Evolutionary conservation across 2,797 vertebrate species (phyloP).

Genomic region (Phalanger gymnotis): DNA sequence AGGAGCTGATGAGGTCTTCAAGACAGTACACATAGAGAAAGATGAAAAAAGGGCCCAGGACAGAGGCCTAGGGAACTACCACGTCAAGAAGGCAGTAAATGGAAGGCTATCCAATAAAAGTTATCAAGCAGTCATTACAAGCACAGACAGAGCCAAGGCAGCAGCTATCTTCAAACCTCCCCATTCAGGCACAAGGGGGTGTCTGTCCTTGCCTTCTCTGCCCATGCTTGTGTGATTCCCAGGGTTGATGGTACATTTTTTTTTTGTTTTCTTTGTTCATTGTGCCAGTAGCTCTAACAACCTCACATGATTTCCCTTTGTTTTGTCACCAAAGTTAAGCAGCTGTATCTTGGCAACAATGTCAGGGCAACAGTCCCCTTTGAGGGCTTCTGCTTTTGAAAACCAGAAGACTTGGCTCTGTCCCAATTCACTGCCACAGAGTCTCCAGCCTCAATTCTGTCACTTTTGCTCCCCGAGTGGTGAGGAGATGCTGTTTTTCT

Average conservation of each 20-base stretch:
- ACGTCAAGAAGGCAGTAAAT: background rate
- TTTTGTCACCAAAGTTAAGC: slow-evolving; percentile 49
- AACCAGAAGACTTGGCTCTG: background rate
- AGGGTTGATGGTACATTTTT: fast-evolving
- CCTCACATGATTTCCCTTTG: slow-evolving; percentile 43
- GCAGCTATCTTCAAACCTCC: background rate
- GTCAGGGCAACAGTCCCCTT: background rate
- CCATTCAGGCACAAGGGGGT: background rate
- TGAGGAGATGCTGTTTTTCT: background rate
- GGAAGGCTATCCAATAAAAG: background rate
- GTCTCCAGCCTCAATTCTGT: background rate
- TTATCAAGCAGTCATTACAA: background rate
- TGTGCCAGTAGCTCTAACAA: slow-evolving; percentile 48
- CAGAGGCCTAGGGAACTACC: background rate
- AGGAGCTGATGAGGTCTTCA: background rate
- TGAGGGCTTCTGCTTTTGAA: background rate
- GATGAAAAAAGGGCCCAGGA: background rate
- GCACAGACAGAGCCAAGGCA: background rate
- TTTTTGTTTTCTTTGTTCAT: slow-evolving; percentile 34
- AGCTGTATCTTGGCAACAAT: background rate
- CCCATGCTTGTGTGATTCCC: background rate
- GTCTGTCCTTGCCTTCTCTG: background rate
- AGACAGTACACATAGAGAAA: background rate
- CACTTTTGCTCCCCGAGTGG: background rate
- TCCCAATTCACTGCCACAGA: background rate